These are phyloP conservation scores for Procambarus clarkii DNA, from an alignment of 1,140 invertebrate genomes.

Conservation along the genomic window DNA sequence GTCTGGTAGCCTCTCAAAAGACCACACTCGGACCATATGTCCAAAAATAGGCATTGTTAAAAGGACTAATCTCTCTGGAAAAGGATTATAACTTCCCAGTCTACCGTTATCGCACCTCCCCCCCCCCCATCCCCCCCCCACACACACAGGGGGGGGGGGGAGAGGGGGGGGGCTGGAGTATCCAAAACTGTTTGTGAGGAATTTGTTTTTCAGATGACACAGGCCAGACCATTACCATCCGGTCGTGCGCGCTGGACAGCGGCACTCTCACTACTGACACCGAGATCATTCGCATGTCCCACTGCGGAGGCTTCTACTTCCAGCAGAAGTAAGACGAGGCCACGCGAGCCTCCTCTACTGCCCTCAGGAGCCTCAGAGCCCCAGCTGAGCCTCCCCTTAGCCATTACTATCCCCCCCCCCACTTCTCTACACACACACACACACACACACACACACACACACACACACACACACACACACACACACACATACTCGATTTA, in stretches of 20 bases:
- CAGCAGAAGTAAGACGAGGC: constrained; percentile 84
- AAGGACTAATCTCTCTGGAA: too few relatives aligned
- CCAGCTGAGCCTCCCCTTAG: too few relatives aligned
- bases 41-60: too few relatives aligned
- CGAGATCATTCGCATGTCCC: constrained; percentile 93
- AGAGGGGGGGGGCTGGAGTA: too few relatives aligned
- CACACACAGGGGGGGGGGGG: neutral
- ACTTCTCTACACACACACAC: too few relatives aligned
- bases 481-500: too few relatives aligned
- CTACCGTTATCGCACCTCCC: neutral
- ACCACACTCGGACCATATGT: too few relatives aligned
- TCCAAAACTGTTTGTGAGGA: neutral
- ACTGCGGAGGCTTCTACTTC: constrained; percentile 93
- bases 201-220: constrained; percentile 81
- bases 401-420: too few relatives aligned
- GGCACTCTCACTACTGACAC: constrained; percentile 94
- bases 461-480: too few relatives aligned
- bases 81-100: too few relatives aligned
- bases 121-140: neutral
- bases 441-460: too few relatives aligned
- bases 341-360: neutral
- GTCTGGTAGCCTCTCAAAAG: too few relatives aligned
- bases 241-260: constrained; percentile 93
- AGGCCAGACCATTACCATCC: constrained; percentile 86
- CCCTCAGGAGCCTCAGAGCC: neutral